Conservation (phyloP, 2,888 invertebrate genomes). For the Chloroclysta siterata region DNA sequence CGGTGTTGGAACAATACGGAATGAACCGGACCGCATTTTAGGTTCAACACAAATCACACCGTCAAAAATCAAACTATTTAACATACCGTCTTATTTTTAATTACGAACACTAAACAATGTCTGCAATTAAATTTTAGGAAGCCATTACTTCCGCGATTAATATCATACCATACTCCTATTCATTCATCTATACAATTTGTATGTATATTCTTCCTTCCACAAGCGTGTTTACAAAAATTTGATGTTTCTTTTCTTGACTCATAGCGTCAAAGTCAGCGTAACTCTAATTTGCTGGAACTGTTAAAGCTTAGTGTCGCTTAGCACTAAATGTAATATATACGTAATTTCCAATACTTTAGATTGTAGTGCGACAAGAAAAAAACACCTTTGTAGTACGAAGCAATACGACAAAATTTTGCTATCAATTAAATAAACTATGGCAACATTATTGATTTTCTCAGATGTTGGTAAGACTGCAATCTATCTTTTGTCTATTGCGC, state of each 20-base stretch:
- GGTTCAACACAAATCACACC: conserved; percentile 57
- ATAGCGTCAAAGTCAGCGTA: conserved; percentile 58
- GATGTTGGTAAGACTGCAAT: conserved; percentile 57
- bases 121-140: conserved; percentile 84
- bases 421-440: conserved; percentile 64
- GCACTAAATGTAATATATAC: conserved; percentile 35
- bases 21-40: conserved; percentile 70
- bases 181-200: conserved; percentile 62
- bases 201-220: conserved; percentile 65
- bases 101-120: conserved; percentile 57
- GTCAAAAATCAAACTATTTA: conserved; percentile 25
- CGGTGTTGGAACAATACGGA: conserved; percentile 57
- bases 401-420: conserved; percentile 65
- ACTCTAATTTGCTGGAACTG: conserved; percentile 42
- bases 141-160: conserved; percentile 86
- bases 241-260: conserved; percentile 53
- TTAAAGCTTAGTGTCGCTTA: conserved; percentile 69
- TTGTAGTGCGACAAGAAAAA: conserved; percentile 59
- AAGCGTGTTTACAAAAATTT: conserved; percentile 86
- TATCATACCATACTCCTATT: conserved; percentile 75
- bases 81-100: conserved; percentile 36
- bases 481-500: conserved; percentile 48
- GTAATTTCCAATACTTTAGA: conserved; percentile 41
- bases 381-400: conserved; percentile 60
- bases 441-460: conserved; percentile 76